Percentiles rank a stretch among this genome's conserved stretches.
These are phyloP conservation scores for Nyleta sp. DNA, from an alignment of 2,888 invertebrate genomes.

Conservation along the genomic window DNA sequence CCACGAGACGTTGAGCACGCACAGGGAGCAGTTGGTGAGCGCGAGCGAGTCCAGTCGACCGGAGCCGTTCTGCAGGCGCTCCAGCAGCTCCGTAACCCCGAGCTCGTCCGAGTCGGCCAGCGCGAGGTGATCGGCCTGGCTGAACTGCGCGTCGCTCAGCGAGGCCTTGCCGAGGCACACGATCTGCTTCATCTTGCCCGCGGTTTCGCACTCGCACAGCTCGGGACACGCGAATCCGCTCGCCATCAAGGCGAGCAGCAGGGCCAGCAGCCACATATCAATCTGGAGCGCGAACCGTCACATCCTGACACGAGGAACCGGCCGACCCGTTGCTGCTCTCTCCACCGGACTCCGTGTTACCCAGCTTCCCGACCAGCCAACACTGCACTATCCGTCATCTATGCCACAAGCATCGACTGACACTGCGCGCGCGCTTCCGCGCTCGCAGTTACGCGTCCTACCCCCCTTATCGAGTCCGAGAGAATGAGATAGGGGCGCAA, in stretches of 20 bases:
- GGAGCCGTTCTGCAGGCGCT: slow-evolving; percentile 63
- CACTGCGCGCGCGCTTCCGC: slow-evolving; percentile 72
- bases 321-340: slow-evolving; percentile 14
- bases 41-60: slow-evolving; percentile 65
- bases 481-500: slow-evolving; percentile 80
- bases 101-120: slow-evolving; percentile 69
- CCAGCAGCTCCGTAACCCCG: slow-evolving; percentile 66
- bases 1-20: slow-evolving; percentile 73
- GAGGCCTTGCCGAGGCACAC: slow-evolving; percentile 66
- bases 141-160: slow-evolving; percentile 53
- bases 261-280: slow-evolving; percentile 76
- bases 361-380: slow-evolving; percentile 48
- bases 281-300: slow-evolving; percentile 66
- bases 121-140: slow-evolving; percentile 66
- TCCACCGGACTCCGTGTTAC: slow-evolving; percentile 30
- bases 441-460: slow-evolving; percentile 68
- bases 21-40: slow-evolving; percentile 74
- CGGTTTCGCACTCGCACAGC: slow-evolving; percentile 74
- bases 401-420: slow-evolving; percentile 76
- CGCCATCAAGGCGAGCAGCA: slow-evolving; percentile 79
- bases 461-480: slow-evolving; percentile 66
- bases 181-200: slow-evolving; percentile 67
- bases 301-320: slow-evolving; percentile 35
- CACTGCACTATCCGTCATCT: slow-evolving; percentile 68
- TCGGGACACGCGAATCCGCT: slow-evolving; percentile 78